Conservation (phyloP, 2,888 invertebrate genomes). For the Erebia epiphron region DNA sequence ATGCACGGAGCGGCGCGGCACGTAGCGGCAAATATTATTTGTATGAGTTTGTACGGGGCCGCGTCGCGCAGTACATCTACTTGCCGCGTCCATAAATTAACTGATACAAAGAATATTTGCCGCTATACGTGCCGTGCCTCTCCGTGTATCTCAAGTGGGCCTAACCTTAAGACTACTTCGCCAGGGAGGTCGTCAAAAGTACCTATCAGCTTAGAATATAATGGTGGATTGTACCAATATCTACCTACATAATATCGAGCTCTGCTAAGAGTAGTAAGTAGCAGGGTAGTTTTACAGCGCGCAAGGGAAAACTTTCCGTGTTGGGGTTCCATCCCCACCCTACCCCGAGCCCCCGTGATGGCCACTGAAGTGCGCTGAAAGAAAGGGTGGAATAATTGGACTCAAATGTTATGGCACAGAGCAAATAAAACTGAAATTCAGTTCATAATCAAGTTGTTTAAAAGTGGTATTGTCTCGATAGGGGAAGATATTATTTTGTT, state of each 20-base stretch:
- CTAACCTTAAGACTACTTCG: no score
- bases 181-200: no score
- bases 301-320: constrained; percentile 76
- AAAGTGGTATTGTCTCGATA: constrained; percentile 1
- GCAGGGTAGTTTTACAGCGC: constrained; percentile 77
- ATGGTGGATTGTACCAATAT: not conserved
- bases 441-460: constrained; percentile 28
- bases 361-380: constrained; percentile 49
- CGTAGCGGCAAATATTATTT: no score
- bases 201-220: no score
- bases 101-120: no score
- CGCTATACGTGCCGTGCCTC: no score
- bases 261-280: constrained; percentile 54
- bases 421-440: constrained; percentile 34
- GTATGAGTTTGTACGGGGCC: no score
- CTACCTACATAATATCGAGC: constrained; percentile 49
- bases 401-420: constrained; percentile 31
- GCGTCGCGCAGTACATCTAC: no score
- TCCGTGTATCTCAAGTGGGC: no score
- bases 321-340: constrained; percentile 66
- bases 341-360: constrained; percentile 56
- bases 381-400: constrained; percentile 38
- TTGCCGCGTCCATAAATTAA: no score
- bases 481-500: constrained; percentile 11
- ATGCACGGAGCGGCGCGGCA: no score